A percentile compares a stretch with the other conserved stretches of the same genome.
Evolutionary conservation across 2,797 vertebrate genomes (phyloP).

Genomic region (Stomatorhinus walkeri): DNA sequence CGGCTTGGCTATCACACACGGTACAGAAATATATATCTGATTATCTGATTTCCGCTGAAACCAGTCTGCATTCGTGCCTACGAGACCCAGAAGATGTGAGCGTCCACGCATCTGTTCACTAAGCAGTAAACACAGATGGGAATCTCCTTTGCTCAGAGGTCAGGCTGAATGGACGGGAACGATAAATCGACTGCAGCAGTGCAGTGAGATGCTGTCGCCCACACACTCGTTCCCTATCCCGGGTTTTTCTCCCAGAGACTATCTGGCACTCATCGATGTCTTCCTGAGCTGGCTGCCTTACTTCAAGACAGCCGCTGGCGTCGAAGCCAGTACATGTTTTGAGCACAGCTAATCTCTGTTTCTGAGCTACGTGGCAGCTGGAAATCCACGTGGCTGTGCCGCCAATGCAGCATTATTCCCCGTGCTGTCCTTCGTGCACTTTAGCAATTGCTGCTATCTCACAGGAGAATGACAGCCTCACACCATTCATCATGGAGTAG

Average conservation of each 20-base stretch:
- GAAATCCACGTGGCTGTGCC: not conserved
- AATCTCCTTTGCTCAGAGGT: not conserved
- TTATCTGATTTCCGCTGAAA: not conserved
- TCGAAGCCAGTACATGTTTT: not conserved
- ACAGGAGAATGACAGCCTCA: not conserved
- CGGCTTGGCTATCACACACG: not conserved
- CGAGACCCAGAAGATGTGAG: not conserved
- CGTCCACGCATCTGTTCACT: not conserved
- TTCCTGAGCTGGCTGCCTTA: not conserved
- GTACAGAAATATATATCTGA: not conserved
- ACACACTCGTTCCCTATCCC: not conserved
- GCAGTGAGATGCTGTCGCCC: conserved; percentile 1
- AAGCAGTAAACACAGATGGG: not conserved
- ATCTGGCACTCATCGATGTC: not conserved
- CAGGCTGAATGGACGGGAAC: not conserved
- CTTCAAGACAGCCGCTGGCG: not conserved
- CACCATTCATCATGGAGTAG: not conserved
- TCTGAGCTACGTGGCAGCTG: not conserved
- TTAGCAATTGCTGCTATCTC: not conserved
- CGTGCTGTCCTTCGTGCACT: not conserved
- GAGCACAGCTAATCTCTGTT: not conserved
- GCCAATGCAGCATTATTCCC: not conserved
- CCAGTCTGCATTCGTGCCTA: not conserved
- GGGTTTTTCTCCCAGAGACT: not conserved
- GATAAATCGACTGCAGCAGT: not conserved